Conservation (phyloP, 2,888 invertebrate species). For the Xestia xanthographa region DNA sequence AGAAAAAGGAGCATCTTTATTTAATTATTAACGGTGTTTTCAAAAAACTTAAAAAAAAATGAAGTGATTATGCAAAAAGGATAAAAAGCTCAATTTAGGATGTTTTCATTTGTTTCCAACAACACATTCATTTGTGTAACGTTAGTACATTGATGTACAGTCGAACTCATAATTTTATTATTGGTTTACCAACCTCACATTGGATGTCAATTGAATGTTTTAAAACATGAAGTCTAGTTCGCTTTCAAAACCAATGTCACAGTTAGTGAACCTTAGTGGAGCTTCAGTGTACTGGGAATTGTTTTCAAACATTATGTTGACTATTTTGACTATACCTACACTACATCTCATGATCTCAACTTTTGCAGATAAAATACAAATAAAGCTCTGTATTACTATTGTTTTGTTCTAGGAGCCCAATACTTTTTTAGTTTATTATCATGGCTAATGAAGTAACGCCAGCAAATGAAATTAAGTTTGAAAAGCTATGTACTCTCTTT, state of each 20-base stretch:
- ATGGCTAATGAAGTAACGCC: constrained; percentile 65
- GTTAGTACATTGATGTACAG: neutral
- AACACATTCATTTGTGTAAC: neutral
- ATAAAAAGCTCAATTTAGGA: no score
- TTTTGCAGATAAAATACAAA: neutral
- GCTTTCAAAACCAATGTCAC: neutral
- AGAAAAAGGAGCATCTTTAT: neutral
- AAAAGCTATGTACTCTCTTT: constrained; percentile 90
- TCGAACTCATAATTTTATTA: neutral
- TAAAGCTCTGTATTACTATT: constrained; percentile 25
- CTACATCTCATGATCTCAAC: no score
- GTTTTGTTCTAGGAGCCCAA: constrained; percentile 64
- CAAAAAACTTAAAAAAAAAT: no score
- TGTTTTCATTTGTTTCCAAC: neutral
- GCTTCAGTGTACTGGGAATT: neutral
- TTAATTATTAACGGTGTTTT: neutral
- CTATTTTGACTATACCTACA: no score
- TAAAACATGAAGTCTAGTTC: neutral
- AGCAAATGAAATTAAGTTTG: constrained; percentile 86
- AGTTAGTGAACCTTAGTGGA: neutral
- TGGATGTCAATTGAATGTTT: neutral
- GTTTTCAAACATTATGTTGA: no score
- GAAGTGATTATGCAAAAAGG: no score
- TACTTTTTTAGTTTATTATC: constrained; percentile 7
- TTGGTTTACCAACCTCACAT: neutral